Percentiles rank a stretch among this genome's conserved stretches.
phyloP scores from a whole-genome alignment of 1,140 invertebrate genomes.

The Heliconius hermathena region DNA sequence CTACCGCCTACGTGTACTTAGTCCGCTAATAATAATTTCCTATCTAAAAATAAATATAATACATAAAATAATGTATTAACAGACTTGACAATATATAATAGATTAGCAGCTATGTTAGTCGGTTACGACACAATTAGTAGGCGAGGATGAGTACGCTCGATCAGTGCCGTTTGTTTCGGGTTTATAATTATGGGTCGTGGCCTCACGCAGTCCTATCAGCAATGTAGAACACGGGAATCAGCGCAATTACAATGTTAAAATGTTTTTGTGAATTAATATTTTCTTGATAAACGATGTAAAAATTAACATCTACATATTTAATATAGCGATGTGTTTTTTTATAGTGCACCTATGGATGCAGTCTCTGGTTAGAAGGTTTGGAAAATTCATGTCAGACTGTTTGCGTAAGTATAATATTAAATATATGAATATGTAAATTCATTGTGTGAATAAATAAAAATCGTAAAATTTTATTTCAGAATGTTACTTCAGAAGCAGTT shows the following conservation, averaged over 20 bases:
- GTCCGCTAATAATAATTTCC: not conserved
- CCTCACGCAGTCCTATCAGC: slow-evolving; percentile 54
- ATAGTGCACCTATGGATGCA: slow-evolving; percentile 87
- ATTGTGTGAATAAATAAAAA: not conserved
- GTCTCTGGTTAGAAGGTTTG: slow-evolving; percentile 85
- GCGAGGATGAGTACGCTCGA: slow-evolving; percentile 42
- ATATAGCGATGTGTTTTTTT: slow-evolving; percentile 56
- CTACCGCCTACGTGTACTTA: slow-evolving; percentile 8
- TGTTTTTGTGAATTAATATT: not conserved
- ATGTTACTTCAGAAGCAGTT: slow-evolving; percentile 85
- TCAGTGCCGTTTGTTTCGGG: slow-evolving; percentile 68
- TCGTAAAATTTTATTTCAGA: slow-evolving; percentile 78
- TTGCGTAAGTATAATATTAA: slow-evolving; percentile 84
- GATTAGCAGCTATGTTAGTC: not conserved
- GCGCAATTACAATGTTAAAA: slow-evolving; percentile 7
- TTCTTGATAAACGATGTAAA: slow-evolving; percentile 1
- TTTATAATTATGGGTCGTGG: slow-evolving; percentile 65
- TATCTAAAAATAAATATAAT: not conserved
- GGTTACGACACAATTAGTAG: slow-evolving; percentile 28
- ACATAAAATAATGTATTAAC: not conserved
- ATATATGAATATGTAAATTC: not conserved
- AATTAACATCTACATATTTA: not conserved
- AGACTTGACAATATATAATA: not conserved
- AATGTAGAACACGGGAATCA: slow-evolving; percentile 55
- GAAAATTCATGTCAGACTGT: slow-evolving; percentile 85